Conservation (phyloP, 2,888 invertebrate genomes). For the Plagiodera versicolora region DNA sequence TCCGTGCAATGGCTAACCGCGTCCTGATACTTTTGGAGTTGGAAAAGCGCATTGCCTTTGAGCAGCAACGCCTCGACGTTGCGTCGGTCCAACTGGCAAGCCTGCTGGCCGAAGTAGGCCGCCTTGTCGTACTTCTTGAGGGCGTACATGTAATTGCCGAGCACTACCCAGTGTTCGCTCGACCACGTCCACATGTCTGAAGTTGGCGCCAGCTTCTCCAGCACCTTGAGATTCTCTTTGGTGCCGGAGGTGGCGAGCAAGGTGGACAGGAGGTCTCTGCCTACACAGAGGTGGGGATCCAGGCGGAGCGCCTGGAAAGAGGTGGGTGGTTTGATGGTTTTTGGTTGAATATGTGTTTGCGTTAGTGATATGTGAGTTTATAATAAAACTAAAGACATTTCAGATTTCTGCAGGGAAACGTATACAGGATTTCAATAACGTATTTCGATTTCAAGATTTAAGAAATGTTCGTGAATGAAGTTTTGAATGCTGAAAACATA, state of each 20-base stretch:
- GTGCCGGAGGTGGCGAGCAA: conserved; percentile 45
- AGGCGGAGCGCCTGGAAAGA: conserved; percentile 42
- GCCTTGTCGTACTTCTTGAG: conserved; percentile 69
- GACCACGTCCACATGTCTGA: conserved; percentile 47
- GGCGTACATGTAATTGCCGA: conserved; percentile 71
- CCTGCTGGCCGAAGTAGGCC: conserved; percentile 74
- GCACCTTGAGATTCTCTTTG: conserved; percentile 45
- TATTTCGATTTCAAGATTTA: no score
- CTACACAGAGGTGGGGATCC: conserved; percentile 44
- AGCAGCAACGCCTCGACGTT: conserved; percentile 73
- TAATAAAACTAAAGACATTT: no score
- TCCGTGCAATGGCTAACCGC: conserved; percentile 69
- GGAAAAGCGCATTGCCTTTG: conserved; percentile 69
- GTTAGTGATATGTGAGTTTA: no score
- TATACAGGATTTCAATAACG: no score
- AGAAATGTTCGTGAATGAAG: no score
- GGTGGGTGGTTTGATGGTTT: not conserved
- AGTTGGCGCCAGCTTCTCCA: conserved; percentile 43
- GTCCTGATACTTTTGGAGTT: conserved; percentile 68
- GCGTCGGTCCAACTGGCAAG: conserved; percentile 60
- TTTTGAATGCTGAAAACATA: no score
- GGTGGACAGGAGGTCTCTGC: conserved; percentile 46
- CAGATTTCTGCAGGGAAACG: no score
- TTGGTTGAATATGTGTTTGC: not conserved
- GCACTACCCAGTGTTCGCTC: conserved; percentile 73